Conservation (phyloP, 2,888 invertebrate species). For the Rhorus exstirpatorius region DNA sequence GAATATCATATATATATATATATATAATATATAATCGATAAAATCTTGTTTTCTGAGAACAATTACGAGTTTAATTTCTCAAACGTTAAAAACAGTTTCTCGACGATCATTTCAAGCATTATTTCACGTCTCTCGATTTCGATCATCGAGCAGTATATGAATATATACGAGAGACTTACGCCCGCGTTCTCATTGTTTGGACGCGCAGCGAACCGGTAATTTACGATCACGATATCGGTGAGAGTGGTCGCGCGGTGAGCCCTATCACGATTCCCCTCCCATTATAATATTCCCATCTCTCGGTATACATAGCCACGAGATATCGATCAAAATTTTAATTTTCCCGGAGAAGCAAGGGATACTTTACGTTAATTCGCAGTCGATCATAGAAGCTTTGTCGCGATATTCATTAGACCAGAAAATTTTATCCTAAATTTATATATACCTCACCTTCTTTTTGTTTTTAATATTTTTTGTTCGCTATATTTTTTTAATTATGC, state of each 20-base stretch:
- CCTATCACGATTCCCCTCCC: constrained; percentile 38
- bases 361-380: constrained; percentile 75
- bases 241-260: constrained; percentile 11
- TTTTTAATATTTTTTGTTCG: not conserved
- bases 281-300: constrained; percentile 75
- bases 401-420: constrained; percentile 39
- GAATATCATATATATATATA: constrained; percentile 13
- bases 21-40: not conserved
- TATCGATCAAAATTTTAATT: constrained; percentile 80
- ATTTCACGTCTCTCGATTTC: constrained; percentile 11
- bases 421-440: constrained; percentile 18
- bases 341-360: constrained; percentile 67
- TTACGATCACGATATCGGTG: constrained; percentile 73
- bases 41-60: not conserved
- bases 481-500: no score
- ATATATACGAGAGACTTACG: constrained; percentile 62
- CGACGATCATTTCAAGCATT: not conserved
- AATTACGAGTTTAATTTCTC: not conserved
- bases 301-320: constrained; percentile 69
- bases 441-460: not conserved
- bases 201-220: constrained; percentile 72
- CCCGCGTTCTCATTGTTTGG: constrained; percentile 73
- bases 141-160: constrained; percentile 31
- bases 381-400: no score
- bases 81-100: constrained; percentile 9